Percentiles rank a stretch among this genome's conserved stretches.
Conservation (phyloP, 2,797 vertebrate species). For the Girardinus metallicus region DNA sequence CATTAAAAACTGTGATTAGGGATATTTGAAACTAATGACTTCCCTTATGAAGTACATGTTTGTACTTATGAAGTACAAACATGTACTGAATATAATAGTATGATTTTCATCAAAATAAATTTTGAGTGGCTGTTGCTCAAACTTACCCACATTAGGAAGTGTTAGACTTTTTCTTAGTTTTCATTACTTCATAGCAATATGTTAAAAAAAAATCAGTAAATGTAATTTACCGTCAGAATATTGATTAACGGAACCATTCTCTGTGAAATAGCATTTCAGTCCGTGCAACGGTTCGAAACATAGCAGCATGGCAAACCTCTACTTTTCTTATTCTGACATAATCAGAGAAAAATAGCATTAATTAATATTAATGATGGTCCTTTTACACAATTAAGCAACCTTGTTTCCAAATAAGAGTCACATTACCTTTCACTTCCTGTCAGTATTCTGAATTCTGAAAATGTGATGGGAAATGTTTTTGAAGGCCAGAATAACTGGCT, state of each 20-base stretch:
- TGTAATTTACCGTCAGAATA: conserved; percentile 59
- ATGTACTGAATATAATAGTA: conserved; percentile 45
- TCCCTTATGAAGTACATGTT: conserved; percentile 60
- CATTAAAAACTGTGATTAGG: conserved; percentile 57
- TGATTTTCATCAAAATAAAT: conserved; percentile 43
- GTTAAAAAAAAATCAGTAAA: conserved; percentile 41
- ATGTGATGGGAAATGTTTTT: background rate
- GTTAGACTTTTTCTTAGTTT: conserved; percentile 47
- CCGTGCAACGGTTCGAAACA: conserved; percentile 48
- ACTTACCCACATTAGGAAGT: conserved; percentile 43
- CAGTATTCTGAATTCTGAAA: conserved; percentile 33
- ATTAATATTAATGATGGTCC: conserved; percentile 63
- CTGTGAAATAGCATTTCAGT: conserved; percentile 68
- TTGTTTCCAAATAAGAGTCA: conserved; percentile 50
- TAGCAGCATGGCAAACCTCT: conserved; percentile 42
- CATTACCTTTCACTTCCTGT: conserved; percentile 21
- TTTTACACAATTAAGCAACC: conserved; percentile 50
- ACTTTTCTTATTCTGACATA: conserved; percentile 49
- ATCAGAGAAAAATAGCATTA: conserved; percentile 49
- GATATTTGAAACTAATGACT: conserved; percentile 58
- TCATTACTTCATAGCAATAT: conserved; percentile 40
- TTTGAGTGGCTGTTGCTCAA: conserved; percentile 22
- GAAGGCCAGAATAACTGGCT: background rate
- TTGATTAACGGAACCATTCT: conserved; percentile 70
- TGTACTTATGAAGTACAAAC: conserved; percentile 62